Evolutionary conservation across 2,113 vertebrate species (phyloP).

Genomic region (Hydrochoerus hydrochaeris): DNA sequence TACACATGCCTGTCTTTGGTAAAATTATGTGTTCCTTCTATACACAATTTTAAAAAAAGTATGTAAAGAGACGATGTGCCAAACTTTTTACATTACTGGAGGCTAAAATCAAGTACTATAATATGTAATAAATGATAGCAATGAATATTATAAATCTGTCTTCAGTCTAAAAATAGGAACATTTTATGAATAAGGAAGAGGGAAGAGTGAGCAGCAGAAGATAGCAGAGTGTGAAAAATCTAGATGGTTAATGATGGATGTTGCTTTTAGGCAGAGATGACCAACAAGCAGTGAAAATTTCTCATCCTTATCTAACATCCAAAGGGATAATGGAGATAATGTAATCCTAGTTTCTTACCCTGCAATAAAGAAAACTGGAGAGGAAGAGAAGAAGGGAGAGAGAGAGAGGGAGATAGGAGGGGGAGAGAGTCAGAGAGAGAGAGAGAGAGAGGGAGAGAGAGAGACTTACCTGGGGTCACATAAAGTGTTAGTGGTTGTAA

Average conservation of each 20-base stretch:
- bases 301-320: not conserved
- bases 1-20: not conserved
- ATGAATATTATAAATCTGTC: not conserved
- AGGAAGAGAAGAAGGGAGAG: too few species aligned
- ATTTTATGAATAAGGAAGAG: slow-evolving; percentile 14
- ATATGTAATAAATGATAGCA: not conserved
- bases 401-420: not conserved
- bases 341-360: not conserved
- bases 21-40: not conserved
- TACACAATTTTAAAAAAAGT: not conserved
- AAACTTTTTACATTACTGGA: not conserved
- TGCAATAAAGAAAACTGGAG: not conserved
- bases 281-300: not conserved
- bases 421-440: not conserved
- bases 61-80: not conserved
- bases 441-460: not conserved
- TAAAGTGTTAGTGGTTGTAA: not conserved
- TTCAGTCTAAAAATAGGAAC: slow-evolving; percentile 4
- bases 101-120: not conserved
- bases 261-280: not conserved
- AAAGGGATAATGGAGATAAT: not conserved
- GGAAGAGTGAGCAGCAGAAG: not conserved
- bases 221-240: not conserved
- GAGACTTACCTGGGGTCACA: not conserved
- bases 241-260: not conserved